These are phyloP conservation scores for Biston betularia DNA, from an alignment of 2,888 invertebrate species.

Conservation along the genomic window DNA sequence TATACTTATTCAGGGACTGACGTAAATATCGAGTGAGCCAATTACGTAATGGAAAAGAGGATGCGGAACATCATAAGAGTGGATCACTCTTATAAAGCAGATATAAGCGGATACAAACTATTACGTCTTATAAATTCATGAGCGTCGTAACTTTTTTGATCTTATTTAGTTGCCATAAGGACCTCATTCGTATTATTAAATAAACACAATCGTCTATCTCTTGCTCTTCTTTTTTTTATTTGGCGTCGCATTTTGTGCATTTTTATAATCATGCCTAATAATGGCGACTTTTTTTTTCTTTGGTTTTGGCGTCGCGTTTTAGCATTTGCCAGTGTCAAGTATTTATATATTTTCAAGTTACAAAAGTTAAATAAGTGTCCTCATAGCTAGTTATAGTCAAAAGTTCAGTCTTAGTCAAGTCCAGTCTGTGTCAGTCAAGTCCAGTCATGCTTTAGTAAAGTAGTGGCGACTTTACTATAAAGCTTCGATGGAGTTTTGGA, in stretches of 20 bases:
- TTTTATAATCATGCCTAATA: no score
- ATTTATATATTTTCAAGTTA: no score
- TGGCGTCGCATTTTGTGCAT: neutral
- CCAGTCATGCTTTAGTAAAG: no score
- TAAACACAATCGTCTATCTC: neutral
- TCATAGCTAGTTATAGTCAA: no score
- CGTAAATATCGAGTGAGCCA: conserved; percentile 34
- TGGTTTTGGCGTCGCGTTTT: neutral
- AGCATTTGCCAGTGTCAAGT: no score
- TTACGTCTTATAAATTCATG: conserved; percentile 31
- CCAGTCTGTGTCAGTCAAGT: no score
- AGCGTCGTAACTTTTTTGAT: conserved; percentile 22
- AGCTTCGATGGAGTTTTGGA: no score
- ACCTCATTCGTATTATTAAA: neutral
- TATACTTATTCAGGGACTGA: conserved; percentile 25
- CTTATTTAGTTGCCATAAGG: neutral
- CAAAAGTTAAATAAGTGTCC: no score
- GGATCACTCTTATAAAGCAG: conserved; percentile 34
- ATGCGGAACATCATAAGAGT: conserved; percentile 38
- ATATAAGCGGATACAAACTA: conserved; percentile 35
- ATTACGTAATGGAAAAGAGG: conserved; percentile 42
- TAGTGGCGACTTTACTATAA: no score
- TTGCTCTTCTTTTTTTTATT: neutral
- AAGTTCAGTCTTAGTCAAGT: no score
- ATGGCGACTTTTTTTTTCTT: neutral